Evolutionary conservation across 2,797 vertebrate genomes (phyloP).

Genomic region (Heterohyrax brucei): DNA sequence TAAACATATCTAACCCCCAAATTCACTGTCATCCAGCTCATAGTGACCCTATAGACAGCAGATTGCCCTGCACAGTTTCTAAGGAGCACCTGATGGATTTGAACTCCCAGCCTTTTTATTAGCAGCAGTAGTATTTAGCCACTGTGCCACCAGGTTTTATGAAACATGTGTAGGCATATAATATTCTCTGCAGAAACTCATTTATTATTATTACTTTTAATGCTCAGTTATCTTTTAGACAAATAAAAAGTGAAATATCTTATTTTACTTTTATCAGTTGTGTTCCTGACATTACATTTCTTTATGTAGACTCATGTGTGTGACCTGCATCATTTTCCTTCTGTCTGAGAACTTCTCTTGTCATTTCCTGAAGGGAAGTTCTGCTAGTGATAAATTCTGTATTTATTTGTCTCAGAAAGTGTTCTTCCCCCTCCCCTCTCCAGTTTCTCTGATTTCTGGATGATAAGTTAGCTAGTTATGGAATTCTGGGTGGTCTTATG

Average conservation of each 20-base stretch:
- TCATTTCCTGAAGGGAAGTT: neutral
- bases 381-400: neutral
- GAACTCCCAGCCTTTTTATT: no score
- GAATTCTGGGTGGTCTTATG: neutral
- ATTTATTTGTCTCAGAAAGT: slow-evolving; percentile 23
- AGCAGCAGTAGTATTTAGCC: no score
- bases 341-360: neutral
- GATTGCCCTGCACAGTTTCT: no score
- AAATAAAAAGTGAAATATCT: neutral
- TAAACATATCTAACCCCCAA: neutral
- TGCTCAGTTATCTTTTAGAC: neutral
- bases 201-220: neutral
- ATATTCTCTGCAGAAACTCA: neutral
- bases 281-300: neutral
- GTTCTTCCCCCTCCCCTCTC: neutral
- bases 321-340: neutral
- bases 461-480: slow-evolving; percentile 4
- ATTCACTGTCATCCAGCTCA: no score
- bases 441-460: neutral
- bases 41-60: no score
- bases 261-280: neutral
- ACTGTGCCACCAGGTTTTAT: no score
- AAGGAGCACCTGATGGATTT: no score
- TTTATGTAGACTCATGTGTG: neutral
- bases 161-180: neutral